Evolutionary conservation across 2,113 vertebrate genomes (phyloP), one percentile per base, ranked within the genome.

Genomic region (Eubucco bourcierii): DNA sequence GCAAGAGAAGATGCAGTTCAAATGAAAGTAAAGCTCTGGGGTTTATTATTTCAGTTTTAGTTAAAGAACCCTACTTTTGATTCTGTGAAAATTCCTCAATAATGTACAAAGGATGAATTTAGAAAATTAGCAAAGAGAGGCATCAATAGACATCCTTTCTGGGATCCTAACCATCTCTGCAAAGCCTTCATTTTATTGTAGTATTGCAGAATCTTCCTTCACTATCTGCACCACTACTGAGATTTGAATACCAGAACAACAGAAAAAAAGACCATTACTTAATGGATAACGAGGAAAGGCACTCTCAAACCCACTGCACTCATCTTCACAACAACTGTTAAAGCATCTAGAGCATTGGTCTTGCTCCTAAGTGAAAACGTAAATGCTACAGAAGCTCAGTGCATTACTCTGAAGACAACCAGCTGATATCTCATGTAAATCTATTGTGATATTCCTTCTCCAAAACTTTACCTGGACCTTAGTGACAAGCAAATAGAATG

Each of bases 171-270:
- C 71, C 65, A 68, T 73, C 67, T 90, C 81, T 83, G 68, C 52
- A 95, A 59, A 91, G 92, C 81, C 85, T 77, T 93, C 33, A 13
- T 87, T 93, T 89, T 67, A 64, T 58, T 96, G 72, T 84, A 85
- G 68, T 60, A 91, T 28, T 61, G 67, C 84, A 91, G 80, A 73
- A 23, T 81, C 74, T 87, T 77, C 68, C 64, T 84, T 19, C 80
- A 75, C 81, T 84, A 89, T 91, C 87, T 95, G 94, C 65, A 89
- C 53, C 37, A n/a, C 60, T 58, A 31, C 68, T 64, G 75, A 80
- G 67, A 71, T 77, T 52, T 93, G 72, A 75, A 93, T 95, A 87
- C 4, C 29, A 87, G 44, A 85, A 37, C 15, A 56, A 60, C n/a
- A 52, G n/a, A 28, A 52, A 70, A 63, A 80, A 56, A 59, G 34